Conservation (phyloP, 2,888 invertebrate species). For the Megaustenia siamemsis region DNA sequence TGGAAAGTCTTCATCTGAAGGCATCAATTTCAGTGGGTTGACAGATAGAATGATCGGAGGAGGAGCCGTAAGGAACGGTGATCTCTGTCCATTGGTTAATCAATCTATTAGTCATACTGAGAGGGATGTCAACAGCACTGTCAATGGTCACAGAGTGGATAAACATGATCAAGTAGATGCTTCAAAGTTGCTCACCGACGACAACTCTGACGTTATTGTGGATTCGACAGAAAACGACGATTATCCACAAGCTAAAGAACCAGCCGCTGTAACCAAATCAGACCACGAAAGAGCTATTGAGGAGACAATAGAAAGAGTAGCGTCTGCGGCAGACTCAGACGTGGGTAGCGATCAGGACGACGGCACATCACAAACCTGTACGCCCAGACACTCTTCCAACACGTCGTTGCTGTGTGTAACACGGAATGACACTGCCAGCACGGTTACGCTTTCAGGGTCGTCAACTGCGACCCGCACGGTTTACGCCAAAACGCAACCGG, state of each 20-base stretch:
- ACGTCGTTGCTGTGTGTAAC: background rate
- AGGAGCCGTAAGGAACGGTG: background rate
- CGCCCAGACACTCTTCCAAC: background rate
- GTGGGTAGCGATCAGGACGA: background rate
- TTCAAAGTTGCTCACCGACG: constrained; percentile 7
- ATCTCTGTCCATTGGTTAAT: background rate
- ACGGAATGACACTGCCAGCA: background rate
- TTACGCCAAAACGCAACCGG: constrained; percentile 45
- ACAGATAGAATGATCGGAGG: background rate
- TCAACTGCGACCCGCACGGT: constrained; percentile 42
- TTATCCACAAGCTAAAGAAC: background rate
- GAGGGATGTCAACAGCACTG: background rate
- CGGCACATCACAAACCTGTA: background rate
- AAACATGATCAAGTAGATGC: background rate
- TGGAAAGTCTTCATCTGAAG: background rate
- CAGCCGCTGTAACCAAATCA: background rate
- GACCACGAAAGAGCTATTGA: constrained; percentile 34
- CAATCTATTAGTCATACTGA: background rate
- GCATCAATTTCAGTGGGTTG: background rate
- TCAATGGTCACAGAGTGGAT: background rate
- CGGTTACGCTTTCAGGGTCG: constrained; percentile 9
- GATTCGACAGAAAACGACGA: constrained; percentile 52
- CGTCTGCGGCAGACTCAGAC: constrained; percentile 29
- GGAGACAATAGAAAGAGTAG: constrained; percentile 43
- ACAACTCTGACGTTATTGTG: constrained; percentile 44